Conservation (phyloP, 2,888 invertebrate species). For the Quadroppia sp. region DNA sequence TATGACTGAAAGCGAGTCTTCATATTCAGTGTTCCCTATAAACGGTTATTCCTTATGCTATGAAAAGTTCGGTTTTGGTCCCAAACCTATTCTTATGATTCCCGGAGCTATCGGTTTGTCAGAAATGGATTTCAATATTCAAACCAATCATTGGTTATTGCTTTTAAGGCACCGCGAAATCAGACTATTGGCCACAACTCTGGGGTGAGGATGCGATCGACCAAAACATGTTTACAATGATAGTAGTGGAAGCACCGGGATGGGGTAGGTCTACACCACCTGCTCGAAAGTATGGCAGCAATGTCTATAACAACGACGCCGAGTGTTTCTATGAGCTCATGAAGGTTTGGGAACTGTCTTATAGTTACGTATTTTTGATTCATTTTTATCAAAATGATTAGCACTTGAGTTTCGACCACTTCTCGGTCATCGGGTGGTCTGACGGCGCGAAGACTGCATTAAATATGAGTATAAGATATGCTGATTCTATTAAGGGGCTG, state of each 20-base stretch:
- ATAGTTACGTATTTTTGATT: no score
- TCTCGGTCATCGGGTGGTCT: slow-evolving; percentile 55
- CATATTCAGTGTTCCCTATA: slow-evolving; percentile 54
- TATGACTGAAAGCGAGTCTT: no score
- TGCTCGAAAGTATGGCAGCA: neutral
- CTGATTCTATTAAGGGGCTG: slow-evolving; percentile 50
- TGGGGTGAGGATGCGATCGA: slow-evolving; percentile 1
- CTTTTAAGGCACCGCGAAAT: neutral
- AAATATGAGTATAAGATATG: slow-evolving; percentile 51
- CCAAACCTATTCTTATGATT: slow-evolving; percentile 63
- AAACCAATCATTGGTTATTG: no score
- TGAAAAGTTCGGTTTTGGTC: slow-evolving; percentile 61
- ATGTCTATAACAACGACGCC: slow-evolving; percentile 19
- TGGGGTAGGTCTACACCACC: slow-evolving; percentile 36
- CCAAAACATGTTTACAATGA: slow-evolving; percentile 14
- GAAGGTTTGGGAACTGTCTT: no score
- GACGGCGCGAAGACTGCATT: slow-evolving; percentile 53
- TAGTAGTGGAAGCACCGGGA: slow-evolving; percentile 31
- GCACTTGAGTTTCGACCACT: no score
- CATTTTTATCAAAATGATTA: no score
- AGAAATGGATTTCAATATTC: no score
- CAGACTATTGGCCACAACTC: neutral
- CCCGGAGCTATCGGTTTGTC: slow-evolving; percentile 62
- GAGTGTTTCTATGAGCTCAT: slow-evolving; percentile 33
- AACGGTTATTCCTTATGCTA: slow-evolving; percentile 62